Conservation (phyloP, 2,797 vertebrate genomes). For the Enteromius paludinosus region DNA sequence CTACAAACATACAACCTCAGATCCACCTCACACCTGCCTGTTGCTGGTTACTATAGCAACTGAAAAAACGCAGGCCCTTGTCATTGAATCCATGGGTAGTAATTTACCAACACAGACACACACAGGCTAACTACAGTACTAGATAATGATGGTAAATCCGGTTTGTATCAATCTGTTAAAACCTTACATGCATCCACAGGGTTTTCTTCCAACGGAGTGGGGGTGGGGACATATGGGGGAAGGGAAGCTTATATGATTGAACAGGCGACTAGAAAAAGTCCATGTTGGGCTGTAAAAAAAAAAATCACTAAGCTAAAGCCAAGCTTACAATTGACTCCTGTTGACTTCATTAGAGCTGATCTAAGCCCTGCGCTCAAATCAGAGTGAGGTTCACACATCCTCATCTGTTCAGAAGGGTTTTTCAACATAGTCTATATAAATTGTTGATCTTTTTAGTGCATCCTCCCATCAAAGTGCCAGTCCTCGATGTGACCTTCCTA, state of each 20-base stretch:
- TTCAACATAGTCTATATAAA: background rate
- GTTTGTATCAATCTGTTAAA: constrained; percentile 52
- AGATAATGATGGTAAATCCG: constrained; percentile 38
- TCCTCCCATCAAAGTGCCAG: constrained; percentile 29
- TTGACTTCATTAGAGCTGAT: background rate
- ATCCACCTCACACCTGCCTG: constrained; percentile 57
- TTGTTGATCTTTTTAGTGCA: constrained; percentile 6
- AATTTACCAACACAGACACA: constrained; percentile 46
- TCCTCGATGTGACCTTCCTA: background rate
- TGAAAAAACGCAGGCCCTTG: constrained; percentile 46
- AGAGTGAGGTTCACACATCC: background rate
- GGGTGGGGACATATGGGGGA: constrained; percentile 28
- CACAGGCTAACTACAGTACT: constrained; percentile 21
- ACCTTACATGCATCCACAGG: constrained; percentile 33
- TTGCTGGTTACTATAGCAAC: constrained; percentile 63
- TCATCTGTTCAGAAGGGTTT: background rate
- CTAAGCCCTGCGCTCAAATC: constrained; percentile 12
- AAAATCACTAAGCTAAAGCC: constrained; percentile 3
- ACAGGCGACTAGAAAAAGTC: constrained; percentile 12
- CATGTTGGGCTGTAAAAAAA: background rate
- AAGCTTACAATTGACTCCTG: constrained; percentile 17
- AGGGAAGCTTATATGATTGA: constrained; percentile 37
- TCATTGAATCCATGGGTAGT: constrained; percentile 56
- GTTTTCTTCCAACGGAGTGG: constrained; percentile 18
- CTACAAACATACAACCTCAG: constrained; percentile 42